These are phyloP conservation scores for Poecilia velifera DNA, from an alignment of 2,797 vertebrate genomes.

Conservation along the genomic window DNA sequence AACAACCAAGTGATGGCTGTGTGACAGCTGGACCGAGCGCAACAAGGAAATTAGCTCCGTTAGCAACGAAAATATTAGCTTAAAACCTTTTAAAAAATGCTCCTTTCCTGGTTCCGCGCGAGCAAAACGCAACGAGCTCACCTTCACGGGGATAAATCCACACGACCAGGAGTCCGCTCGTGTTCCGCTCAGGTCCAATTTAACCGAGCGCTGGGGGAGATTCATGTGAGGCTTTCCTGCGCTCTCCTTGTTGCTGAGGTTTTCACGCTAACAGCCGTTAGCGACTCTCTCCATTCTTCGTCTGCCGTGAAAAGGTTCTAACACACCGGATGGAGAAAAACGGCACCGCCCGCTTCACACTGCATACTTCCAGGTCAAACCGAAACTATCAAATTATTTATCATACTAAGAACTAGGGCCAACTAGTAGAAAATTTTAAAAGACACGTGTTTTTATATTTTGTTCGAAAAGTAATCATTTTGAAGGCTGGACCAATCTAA, in stretches of 20 bases:
- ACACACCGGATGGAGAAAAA: conserved; percentile 70
- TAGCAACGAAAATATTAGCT: conserved; percentile 64
- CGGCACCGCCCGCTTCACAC: conserved; percentile 75
- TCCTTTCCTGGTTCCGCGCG: conserved; percentile 22
- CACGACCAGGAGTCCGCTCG: conserved; percentile 8
- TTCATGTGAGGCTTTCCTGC: neutral
- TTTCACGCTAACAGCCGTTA: conserved; percentile 46
- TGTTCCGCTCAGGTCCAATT: neutral
- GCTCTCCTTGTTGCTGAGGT: conserved; percentile 47
- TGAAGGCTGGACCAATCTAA: too few relatives aligned
- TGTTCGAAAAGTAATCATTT: too few relatives aligned
- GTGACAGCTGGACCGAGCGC: conserved; percentile 69
- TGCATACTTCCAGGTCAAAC: conserved; percentile 71
- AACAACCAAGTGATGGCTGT: conserved; percentile 41
- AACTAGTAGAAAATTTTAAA: neutral
- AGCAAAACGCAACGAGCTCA: conserved; percentile 56
- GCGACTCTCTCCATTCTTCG: conserved; percentile 64
- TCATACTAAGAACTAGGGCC: too few relatives aligned
- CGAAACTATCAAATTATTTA: neutral
- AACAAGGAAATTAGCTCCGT: conserved; percentile 76
- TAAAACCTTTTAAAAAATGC: conserved; percentile 24
- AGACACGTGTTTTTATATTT: neutral
- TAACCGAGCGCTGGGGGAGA: neutral
- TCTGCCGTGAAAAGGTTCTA: conserved; percentile 52
- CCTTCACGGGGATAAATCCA: conserved; percentile 47